Conservation (phyloP, 2,113 vertebrate genomes). For the Paedocypris sp. region DNA sequence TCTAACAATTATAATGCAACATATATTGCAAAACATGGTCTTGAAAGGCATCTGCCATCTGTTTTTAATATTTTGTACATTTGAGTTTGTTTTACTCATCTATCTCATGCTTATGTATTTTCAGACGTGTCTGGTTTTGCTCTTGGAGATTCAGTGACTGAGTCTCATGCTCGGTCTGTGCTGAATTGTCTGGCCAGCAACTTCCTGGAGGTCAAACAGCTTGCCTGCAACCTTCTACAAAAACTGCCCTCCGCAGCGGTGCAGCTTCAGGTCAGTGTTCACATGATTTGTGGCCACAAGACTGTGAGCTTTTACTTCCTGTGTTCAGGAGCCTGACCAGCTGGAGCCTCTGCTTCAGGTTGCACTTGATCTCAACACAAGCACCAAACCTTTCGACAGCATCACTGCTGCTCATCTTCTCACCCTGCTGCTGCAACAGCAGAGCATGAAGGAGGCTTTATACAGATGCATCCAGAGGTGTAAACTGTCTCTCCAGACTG, state of each 20-base stretch:
- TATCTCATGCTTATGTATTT: too few relatives aligned
- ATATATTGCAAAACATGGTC: too few relatives aligned
- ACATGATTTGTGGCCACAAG: background rate
- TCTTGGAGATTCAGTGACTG: slow-evolving; percentile 65
- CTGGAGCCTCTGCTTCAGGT: slow-evolving; percentile 63
- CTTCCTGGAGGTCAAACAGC: slow-evolving; percentile 85
- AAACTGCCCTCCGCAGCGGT: slow-evolving; percentile 63
- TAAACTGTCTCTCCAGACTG: slow-evolving; percentile 29
- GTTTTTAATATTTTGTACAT: background rate
- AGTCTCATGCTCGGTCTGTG: slow-evolving; percentile 63
- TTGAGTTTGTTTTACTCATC: background rate
- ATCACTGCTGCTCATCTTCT: slow-evolving; percentile 83
- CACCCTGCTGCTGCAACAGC: slow-evolving; percentile 69
- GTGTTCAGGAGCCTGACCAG: slow-evolving; percentile 55
- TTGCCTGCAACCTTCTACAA: slow-evolving; percentile 71
- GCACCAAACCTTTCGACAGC: slow-evolving; percentile 86
- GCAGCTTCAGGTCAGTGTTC: slow-evolving; percentile 66
- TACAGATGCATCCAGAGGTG: slow-evolving; percentile 44
- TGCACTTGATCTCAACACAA: slow-evolving; percentile 80
- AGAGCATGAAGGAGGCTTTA: slow-evolving; percentile 55
- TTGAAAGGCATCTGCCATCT: too few relatives aligned
- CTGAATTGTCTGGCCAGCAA: slow-evolving; percentile 79
- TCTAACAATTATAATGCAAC: too few relatives aligned
- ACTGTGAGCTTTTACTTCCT: background rate
- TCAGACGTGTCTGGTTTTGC: slow-evolving; percentile 59